phyloP scores from a whole-genome alignment of 2,797 vertebrate species.

The Pagetopsis macropterus region DNA sequence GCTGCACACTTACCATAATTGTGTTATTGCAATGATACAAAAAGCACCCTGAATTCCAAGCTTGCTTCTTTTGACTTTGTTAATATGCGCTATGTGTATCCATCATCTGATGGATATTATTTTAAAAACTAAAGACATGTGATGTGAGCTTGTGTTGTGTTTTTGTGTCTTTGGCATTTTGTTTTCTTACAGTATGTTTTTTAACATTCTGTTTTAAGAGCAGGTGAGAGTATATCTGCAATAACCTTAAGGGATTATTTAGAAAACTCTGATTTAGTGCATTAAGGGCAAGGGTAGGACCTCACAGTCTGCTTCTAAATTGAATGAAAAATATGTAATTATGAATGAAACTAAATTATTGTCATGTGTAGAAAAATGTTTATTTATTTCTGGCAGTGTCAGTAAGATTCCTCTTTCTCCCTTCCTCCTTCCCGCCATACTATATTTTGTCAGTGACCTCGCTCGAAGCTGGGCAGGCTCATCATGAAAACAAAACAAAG shows the following conservation, averaged over 20 bases:
- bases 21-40: neutral
- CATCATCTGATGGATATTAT: neutral
- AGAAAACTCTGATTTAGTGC: neutral
- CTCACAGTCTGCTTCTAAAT: neutral
- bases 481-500: constrained; percentile 84
- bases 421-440: constrained; percentile 41
- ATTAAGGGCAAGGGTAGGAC: neutral
- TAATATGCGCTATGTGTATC: neutral
- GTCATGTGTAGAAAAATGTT: neutral
- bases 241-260: neutral
- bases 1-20: neutral
- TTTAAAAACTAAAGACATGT: neutral
- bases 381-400: neutral
- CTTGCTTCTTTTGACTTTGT: constrained; percentile 8
- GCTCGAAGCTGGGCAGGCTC: constrained; percentile 72
- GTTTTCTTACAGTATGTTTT: neutral
- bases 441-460: constrained; percentile 77
- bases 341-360: neutral
- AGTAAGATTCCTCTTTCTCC: constrained; percentile 48
- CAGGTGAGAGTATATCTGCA: neutral
- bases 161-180: constrained; percentile 11
- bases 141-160: constrained; percentile 19
- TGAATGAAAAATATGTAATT: neutral
- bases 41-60: neutral
- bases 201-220: neutral